These are phyloP conservation scores for Dendrolimus kikuchii DNA, from an alignment of 1,140 invertebrate genomes.

Conservation along the genomic window DNA sequence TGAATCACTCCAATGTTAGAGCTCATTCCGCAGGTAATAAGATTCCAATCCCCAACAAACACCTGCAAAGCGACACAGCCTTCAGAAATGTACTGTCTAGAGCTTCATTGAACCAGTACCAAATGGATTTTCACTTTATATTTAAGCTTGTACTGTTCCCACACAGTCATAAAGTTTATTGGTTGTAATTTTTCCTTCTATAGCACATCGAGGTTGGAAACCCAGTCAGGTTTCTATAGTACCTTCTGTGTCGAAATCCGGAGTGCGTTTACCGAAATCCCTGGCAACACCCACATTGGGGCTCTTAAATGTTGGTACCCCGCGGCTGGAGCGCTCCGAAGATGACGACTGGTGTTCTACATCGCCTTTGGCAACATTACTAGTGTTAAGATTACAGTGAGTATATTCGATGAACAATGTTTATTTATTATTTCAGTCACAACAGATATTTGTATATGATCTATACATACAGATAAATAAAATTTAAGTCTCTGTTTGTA, in stretches of 20 bases:
- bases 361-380: slow-evolving; percentile 47
- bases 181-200: not conserved
- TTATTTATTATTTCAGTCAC: too few species aligned
- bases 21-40: slow-evolving; percentile 10
- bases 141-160: slow-evolving; percentile 3
- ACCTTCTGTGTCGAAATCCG: slow-evolving; percentile 55
- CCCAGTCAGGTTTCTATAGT: slow-evolving; percentile 14
- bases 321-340: slow-evolving; percentile 40
- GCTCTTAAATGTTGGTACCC: slow-evolving; percentile 59
- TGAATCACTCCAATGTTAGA: not conserved
- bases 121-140: slow-evolving; percentile 27
- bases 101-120: slow-evolving; percentile 23
- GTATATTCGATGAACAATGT: too few species aligned
- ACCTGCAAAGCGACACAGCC: slow-evolving; percentile 18
- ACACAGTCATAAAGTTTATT: not conserved
- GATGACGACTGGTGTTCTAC: slow-evolving; percentile 38
- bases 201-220: not conserved
- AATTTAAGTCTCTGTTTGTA: too few species aligned
- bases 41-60: slow-evolving; percentile 16
- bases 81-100: slow-evolving; percentile 17
- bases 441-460: too few species aligned
- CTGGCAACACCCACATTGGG: slow-evolving; percentile 54
- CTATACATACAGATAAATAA: too few species aligned
- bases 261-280: slow-evolving; percentile 59
- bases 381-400: not conserved